A percentile compares a stretch with the other conserved stretches of the same genome.
These are phyloP conservation scores for Quiscalus mexicanus DNA, from an alignment of 2,113 vertebrate genomes.

Conservation along the genomic window DNA sequence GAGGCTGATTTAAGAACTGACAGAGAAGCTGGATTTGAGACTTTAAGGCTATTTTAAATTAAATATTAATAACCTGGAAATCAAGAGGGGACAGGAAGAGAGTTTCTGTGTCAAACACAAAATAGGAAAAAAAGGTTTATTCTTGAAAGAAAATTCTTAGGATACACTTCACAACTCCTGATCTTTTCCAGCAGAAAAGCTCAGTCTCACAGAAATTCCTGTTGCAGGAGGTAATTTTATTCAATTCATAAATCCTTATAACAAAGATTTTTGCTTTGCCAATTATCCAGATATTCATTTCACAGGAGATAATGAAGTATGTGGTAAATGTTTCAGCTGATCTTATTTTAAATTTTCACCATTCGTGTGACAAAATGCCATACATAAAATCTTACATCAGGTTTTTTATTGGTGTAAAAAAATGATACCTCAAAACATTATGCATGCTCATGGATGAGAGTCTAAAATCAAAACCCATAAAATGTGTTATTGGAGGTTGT, in stretches of 20 bases:
- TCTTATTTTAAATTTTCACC: constrained; percentile 36
- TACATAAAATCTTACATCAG: not conserved
- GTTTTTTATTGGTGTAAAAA: constrained; percentile 48
- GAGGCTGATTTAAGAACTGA: not conserved
- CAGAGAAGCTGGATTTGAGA: not conserved
- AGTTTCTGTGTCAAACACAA: constrained; percentile 6
- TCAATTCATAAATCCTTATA: constrained; percentile 65
- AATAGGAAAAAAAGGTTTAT: not conserved
- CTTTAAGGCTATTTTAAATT: not conserved
- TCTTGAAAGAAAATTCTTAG: constrained; percentile 23
- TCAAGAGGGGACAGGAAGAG: not conserved
- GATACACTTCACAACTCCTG: constrained; percentile 27
- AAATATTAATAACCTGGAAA: not conserved
- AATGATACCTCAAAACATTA: constrained; percentile 40
- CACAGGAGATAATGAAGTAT: constrained; percentile 36
- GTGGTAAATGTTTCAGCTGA: constrained; percentile 49
- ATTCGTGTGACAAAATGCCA: constrained; percentile 41
- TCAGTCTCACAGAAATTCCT: constrained; percentile 46
- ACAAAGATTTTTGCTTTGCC: constrained; percentile 57
- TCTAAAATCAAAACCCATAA: constrained; percentile 55
- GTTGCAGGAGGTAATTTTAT: constrained; percentile 67
- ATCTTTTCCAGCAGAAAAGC: constrained; percentile 28
- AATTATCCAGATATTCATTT: constrained; percentile 70
- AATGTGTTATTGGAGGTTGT: constrained; percentile 21
- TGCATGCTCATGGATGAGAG: constrained; percentile 15